Evolutionary conservation across 1,140 invertebrate genomes (phyloP), one percentile per base, ranked within the genome.

Genomic region (Triops longicaudatus): DNA sequence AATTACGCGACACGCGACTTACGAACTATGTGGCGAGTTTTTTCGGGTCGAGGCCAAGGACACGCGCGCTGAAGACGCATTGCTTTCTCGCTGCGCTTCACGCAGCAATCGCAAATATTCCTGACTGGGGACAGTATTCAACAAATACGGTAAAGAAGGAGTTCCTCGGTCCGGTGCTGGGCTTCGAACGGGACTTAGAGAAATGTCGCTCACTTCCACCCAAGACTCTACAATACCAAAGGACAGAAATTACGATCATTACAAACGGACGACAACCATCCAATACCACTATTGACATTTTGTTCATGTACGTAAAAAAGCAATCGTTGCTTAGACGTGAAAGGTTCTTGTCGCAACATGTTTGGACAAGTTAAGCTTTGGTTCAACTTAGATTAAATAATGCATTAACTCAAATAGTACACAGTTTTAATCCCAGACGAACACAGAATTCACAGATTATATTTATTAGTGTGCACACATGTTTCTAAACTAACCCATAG

Each of bases 51-150:
- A 93, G 5, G 92, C 92, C 28, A 93, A 81, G 1, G 92, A 94
- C 79, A 93, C 91, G 76, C 91, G 87, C 10, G 92, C 91, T 14
- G 93, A 95, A 4, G 92, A 93, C 81, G 92, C 90, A 79, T 92
- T 91, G 78, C 92, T 94, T 85, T 95, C 94, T 22, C 91, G 85
- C 86, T 95, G 93, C 0, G 94, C 94, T 85, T 96, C 93, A 75
- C 90, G 86, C 76, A 96, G 86, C 79, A 95, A 87, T 77, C 92
- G 87, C 79, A 95, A 86, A 83, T 95, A 95, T 81, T 95, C 93
- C 81, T 92, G 91, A 26, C 86, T 84, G 17, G 87, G 81, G 22
- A 80, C 50, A 63, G 22, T 22, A 63, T 63, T 63, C 3, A 14
- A 63, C 50, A 63, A 80, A 72, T 83, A 81, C 26, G 81, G 80